Evolutionary conservation across 2,888 invertebrate genomes (phyloP), one percentile per base, ranked within the genome.

Genomic region (Tinea trinotella): DNA sequence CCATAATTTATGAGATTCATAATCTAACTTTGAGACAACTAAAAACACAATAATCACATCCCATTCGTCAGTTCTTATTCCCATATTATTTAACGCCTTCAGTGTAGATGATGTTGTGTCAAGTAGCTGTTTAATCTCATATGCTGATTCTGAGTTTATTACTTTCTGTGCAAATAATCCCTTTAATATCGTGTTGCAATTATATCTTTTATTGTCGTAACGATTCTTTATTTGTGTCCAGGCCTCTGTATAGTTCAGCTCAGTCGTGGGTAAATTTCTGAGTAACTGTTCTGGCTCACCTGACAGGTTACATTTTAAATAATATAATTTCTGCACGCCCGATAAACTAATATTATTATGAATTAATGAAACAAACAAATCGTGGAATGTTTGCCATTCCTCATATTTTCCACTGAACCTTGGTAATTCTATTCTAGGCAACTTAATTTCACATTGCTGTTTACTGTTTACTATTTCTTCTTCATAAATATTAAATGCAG

Each of bases 161-260:
- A 46, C 9, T 36, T 57, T 59, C 24, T 55, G 57, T 1, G 49
- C 13, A 50, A 63, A 59, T 12, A 63, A 53, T 1, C 1, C 50
- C n/a, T 56, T 61, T 35, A 63, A 5, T 15, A 61, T 55, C 4
- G 50, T 55, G 20, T 61, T 61, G 5, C 49, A 56, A 13, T 59
- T 61, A 17, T 57, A 58, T 34, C 58, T 40, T 30, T 60, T 60
- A 24, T 63, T 63, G 35, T 56, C 53, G 19, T 62, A 63, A 2
- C 61, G 56, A n/a, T 54, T 17, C 1, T 20, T 49, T 34, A 63
- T 52, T 55, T 54, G 54, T 5, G 53, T 40, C 61, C 61, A 63
- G 0, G 60, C 58, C 18, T 58, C 58, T 2, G 44, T 19, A 22
- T 62, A 63, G 24, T 63, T 63, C 3, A 52, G 13, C 2, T 57